These are phyloP conservation scores for Aegotheles bennettii DNA, from an alignment of 2,113 vertebrate species.

Conservation along the genomic window DNA sequence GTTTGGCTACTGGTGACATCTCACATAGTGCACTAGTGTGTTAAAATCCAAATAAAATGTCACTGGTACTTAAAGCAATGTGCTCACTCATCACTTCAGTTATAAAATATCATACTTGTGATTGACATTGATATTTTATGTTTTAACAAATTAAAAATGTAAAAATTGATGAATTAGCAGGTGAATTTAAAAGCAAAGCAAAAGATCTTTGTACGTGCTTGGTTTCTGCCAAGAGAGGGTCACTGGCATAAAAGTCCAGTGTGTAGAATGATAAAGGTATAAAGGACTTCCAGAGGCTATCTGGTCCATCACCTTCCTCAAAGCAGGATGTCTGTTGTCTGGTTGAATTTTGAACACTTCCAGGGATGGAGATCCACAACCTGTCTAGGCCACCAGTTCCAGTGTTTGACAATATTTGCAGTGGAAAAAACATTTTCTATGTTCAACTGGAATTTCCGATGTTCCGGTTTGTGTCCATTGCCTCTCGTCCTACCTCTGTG, in stretches of 20 bases:
- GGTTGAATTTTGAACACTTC: not conserved
- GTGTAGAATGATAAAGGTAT: not conserved
- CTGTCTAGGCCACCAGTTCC: not conserved
- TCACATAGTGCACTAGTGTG: not conserved
- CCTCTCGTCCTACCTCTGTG: fast-evolving
- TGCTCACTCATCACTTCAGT: not conserved
- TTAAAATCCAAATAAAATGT: not conserved
- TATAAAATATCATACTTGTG: not conserved
- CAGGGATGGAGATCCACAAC: not conserved
- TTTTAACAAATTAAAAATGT: not conserved
- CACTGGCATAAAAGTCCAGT: not conserved
- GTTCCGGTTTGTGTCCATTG: not conserved
- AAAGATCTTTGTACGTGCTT: not conserved
- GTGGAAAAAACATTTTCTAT: not conserved
- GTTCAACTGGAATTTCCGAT: not conserved
- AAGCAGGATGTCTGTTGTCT: not conserved
- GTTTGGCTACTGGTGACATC: not conserved
- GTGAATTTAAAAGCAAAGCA: not conserved
- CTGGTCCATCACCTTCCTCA: not conserved
- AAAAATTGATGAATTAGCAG: not conserved
- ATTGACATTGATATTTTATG: not conserved
- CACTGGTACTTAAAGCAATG: not conserved
- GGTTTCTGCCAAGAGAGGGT: not conserved
- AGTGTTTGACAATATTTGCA: not conserved
- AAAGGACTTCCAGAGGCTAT: not conserved